phyloP scores from a whole-genome alignment of 2,113 vertebrate genomes.

The Accipiter cooperii region DNA sequence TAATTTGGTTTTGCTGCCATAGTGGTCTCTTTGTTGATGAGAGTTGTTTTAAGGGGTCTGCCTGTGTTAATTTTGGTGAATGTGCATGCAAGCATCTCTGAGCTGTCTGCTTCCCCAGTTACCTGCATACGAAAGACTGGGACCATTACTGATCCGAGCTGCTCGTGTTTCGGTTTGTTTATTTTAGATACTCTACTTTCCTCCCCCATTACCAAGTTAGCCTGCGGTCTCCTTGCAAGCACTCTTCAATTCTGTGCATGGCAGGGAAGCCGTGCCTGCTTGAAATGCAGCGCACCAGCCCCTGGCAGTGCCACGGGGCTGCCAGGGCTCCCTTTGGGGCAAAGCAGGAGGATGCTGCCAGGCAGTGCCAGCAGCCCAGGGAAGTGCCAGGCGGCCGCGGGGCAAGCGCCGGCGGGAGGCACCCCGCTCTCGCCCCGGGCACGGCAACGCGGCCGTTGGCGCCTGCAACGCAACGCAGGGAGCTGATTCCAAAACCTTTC shows the following conservation, averaged over 20 bases:
- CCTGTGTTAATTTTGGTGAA: not conserved
- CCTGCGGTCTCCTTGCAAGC: not conserved
- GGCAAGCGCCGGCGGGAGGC: fast-evolving
- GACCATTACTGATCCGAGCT: not conserved
- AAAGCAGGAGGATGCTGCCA: not conserved
- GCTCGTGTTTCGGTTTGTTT: not conserved
- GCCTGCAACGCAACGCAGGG: fast-evolving
- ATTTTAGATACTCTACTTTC: not conserved
- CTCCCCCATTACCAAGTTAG: not conserved
- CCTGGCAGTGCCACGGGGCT: fast-evolving
- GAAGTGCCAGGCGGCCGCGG: fast-evolving
- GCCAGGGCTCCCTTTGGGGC: fast-evolving
- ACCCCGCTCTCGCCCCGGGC: not conserved
- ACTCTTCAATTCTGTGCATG: fast-evolving
- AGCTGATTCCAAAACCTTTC: not conserved
- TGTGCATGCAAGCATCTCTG: not conserved
- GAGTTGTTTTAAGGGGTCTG: not conserved
- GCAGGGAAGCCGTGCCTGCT: not conserved
- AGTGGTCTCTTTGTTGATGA: not conserved
- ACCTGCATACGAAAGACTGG: not conserved
- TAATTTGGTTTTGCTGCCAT: not conserved
- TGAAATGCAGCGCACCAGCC: fast-evolving
- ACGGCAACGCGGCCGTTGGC: fast-evolving
- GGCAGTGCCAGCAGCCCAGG: fast-evolving
- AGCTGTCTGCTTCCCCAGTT: not conserved